A percentile compares a stretch with the other conserved stretches of the same genome.
These are phyloP conservation scores for Rhyacichthys aspro DNA, from an alignment of 2,797 vertebrate species.

Conservation along the genomic window DNA sequence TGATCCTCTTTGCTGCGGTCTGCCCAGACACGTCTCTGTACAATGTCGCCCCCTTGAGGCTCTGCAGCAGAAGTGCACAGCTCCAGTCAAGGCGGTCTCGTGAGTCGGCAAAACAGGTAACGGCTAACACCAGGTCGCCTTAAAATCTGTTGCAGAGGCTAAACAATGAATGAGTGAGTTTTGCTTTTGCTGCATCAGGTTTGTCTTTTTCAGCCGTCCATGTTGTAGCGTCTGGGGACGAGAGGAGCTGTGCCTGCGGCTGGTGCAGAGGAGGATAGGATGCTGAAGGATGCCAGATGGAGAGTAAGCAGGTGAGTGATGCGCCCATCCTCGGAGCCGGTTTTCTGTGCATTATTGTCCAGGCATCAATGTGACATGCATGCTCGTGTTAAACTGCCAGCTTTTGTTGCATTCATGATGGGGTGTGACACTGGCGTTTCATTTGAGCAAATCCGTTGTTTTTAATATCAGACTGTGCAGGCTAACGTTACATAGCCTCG, in stretches of 20 bases:
- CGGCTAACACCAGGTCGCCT: slow-evolving; percentile 24
- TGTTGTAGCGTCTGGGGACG: slow-evolving; percentile 27
- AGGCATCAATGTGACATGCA: slow-evolving; percentile 10
- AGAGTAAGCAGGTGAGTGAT: slow-evolving; percentile 72
- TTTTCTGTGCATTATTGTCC: slow-evolving; percentile 10
- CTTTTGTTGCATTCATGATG: slow-evolving; percentile 36
- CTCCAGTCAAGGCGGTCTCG: slow-evolving; percentile 14
- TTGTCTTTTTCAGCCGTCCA: slow-evolving; percentile 4
- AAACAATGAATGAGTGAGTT: slow-evolving; percentile 58
- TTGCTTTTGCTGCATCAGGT: slow-evolving; percentile 24
- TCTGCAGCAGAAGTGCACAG: slow-evolving; percentile 13
- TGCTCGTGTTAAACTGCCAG: slow-evolving; percentile 20
- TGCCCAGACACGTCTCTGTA: not conserved
- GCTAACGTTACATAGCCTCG: not conserved
- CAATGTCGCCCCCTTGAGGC: slow-evolving; percentile 48
- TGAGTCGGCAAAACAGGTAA: slow-evolving; percentile 54
- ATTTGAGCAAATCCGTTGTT: not conserved
- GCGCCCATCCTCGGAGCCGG: not conserved
- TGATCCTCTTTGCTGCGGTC: not conserved
- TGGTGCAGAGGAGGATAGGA: slow-evolving; percentile 38
- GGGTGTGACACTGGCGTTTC: slow-evolving; percentile 39
- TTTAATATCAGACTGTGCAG: slow-evolving; percentile 6
- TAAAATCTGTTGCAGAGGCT: slow-evolving; percentile 63
- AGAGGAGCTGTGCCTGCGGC: slow-evolving; percentile 56
- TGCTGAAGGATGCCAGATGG: slow-evolving; percentile 74